phyloP scores from a whole-genome alignment of 2,888 invertebrate species.

The Mylabris sibirica region DNA sequence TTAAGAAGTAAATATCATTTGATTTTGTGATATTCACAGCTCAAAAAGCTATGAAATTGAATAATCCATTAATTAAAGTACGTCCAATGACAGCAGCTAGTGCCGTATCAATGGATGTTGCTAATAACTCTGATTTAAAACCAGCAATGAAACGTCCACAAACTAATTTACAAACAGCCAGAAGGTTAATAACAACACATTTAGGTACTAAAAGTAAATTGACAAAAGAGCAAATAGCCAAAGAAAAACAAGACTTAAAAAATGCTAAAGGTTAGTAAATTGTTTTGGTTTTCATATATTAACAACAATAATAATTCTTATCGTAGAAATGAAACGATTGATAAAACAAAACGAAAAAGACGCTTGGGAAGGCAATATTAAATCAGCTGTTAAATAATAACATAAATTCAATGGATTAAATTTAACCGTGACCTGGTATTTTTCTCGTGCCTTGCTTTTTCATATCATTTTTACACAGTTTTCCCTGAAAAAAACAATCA shows the following conservation, averaged over 20 bases:
- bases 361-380: conserved; percentile 59
- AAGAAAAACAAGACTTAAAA: conserved; percentile 54
- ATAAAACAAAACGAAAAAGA: conserved; percentile 57
- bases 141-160: conserved; percentile 60
- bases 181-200: conserved; percentile 57
- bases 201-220: conserved; percentile 55
- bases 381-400: conserved; percentile 41
- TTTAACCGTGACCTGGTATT: conserved; percentile 11
- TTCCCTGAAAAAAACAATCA: background rate
- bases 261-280: conserved; percentile 55
- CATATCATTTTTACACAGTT: conserved; percentile 20
- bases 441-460: conserved; percentile 26
- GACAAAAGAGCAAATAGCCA: conserved; percentile 54
- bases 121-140: conserved; percentile 53
- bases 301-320: background rate
- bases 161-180: conserved; percentile 58
- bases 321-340: conserved; percentile 52
- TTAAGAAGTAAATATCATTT: too few species aligned
- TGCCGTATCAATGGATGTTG: conserved; percentile 49
- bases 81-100: conserved; percentile 57
- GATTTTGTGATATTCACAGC: conserved; percentile 46
- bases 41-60: conserved; percentile 53
- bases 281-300: background rate
- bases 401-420: background rate
- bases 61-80: conserved; percentile 57